phyloP scores from a whole-genome alignment of 2,113 vertebrate genomes.

The Chauna torquata region DNA sequence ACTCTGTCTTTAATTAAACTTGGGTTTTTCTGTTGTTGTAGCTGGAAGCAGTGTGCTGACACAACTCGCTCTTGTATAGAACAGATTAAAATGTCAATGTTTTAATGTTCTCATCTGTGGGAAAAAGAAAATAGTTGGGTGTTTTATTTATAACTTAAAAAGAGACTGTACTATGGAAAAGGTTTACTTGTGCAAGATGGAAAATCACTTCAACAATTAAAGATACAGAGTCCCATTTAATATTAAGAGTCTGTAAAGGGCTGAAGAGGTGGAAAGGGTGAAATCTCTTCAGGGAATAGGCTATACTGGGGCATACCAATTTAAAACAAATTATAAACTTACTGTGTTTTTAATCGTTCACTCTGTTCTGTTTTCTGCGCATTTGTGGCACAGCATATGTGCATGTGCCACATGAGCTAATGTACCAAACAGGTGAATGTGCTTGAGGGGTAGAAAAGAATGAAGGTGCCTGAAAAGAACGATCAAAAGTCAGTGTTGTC shows the following conservation, averaged over 20 bases:
- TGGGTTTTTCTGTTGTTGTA: constrained; percentile 75
- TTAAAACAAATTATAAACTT: not conserved
- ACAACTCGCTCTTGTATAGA: constrained; percentile 79
- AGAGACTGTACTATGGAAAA: constrained; percentile 63
- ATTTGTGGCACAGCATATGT: not conserved
- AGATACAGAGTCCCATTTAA: constrained; percentile 57
- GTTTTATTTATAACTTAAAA: constrained; percentile 79
- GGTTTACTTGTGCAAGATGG: constrained; percentile 56
- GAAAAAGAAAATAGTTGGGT: constrained; percentile 78
- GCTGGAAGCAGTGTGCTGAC: constrained; percentile 80
- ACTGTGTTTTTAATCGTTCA: not conserved
- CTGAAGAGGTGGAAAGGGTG: not conserved
- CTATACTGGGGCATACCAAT: not conserved
- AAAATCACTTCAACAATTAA: constrained; percentile 66
- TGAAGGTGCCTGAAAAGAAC: not conserved
- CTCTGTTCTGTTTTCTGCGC: not conserved
- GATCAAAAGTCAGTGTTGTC: not conserved
- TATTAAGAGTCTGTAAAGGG: not conserved
- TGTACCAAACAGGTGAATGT: not conserved
- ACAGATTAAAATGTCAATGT: constrained; percentile 81
- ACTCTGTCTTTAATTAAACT: constrained; percentile 81
- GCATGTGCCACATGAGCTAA: not conserved
- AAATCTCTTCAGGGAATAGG: not conserved
- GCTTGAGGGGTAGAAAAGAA: not conserved
- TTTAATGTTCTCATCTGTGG: constrained; percentile 79